Base-by-base conservation (phyloP, 1,140 invertebrate genomes). In the Daktulosphaira vitifoliae region DNA sequence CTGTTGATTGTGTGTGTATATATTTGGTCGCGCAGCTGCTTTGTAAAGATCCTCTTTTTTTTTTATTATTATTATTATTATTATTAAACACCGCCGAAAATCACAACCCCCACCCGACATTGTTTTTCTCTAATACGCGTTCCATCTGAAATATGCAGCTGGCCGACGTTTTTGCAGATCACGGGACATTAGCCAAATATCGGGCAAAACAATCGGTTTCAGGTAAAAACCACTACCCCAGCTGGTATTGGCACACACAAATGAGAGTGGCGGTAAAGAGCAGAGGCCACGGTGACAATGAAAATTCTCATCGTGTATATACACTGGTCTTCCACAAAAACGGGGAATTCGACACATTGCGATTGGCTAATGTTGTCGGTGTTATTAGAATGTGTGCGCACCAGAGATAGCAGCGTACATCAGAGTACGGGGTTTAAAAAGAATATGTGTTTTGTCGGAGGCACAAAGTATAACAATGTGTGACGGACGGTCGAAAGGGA, bases 151-250 rank as follows among this genome's bases (percentile, higher is more conserved):
- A 56, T 56, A 29, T 48, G 56, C 56, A 62, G 56, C 56, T 48
- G 56, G 56, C 42, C 56, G 56, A 16, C 56, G 56, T 48, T 48
- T 62, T 62, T 48, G 54, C 54, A 59, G 54, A 59, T 59, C 54
- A 46, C 56, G 56, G 56, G 56, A 62, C 56, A 62, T 62, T 62
- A 62, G 56, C 56, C 56, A 62, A 62, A 62, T 62, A 62, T 62
- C 56, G 56, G 56, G 56, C 56, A 62, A 62, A 62, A 62, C 56
- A 62, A 62, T 62, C 56, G 42, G 54, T 18, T 59, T 62, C 46
- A 38, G 46, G 56, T 38, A 46, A 62, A 62, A 62, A 62, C 29
- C 29, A 62, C 56, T n/a, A 13, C 16, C 42, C 42, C 56, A 62
- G 56, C 56, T 62, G 56, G 56, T 22, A 11, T 5, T 3, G 20